Percentiles rank a stretch among this genome's conserved stretches.
phyloP scores from a whole-genome alignment of 2,797 vertebrate genomes.

The Okamejei kenojei region DNA sequence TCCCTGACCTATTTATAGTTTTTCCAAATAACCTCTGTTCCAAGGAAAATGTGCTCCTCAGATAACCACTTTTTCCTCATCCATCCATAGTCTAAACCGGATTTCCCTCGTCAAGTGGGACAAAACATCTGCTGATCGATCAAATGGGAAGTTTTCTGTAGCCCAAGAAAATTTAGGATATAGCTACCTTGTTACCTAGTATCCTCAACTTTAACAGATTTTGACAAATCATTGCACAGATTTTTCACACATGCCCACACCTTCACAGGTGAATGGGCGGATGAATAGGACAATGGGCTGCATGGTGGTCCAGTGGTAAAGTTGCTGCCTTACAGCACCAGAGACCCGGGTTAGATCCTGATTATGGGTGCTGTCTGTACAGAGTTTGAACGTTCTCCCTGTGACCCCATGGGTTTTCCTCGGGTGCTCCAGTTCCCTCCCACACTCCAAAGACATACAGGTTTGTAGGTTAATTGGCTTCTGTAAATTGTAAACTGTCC shows the following conservation, averaged over 20 bases:
- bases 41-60: neutral
- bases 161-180: slow-evolving; percentile 7
- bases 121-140: slow-evolving; percentile 20
- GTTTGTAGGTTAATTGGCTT: too few species aligned
- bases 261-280: too few species aligned
- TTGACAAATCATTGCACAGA: neutral
- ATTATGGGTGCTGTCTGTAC: too few species aligned
- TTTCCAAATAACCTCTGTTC: neutral
- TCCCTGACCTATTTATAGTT: neutral
- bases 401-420: too few species aligned
- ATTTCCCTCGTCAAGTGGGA: slow-evolving; percentile 19
- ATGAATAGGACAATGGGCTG: too few species aligned
- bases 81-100: neutral
- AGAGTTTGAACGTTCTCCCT: too few species aligned
- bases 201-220: neutral
- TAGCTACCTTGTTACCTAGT: neutral
- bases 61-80: neutral
- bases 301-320: too few species aligned
- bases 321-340: too few species aligned
- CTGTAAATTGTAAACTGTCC: too few species aligned
- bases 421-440: too few species aligned
- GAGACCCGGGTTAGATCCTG: too few species aligned
- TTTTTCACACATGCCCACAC: neutral
- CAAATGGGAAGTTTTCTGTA: neutral
- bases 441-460: too few species aligned